Base-by-base conservation (phyloP, 2,797 vertebrate genomes). In the Prunella strophiata region DNA sequence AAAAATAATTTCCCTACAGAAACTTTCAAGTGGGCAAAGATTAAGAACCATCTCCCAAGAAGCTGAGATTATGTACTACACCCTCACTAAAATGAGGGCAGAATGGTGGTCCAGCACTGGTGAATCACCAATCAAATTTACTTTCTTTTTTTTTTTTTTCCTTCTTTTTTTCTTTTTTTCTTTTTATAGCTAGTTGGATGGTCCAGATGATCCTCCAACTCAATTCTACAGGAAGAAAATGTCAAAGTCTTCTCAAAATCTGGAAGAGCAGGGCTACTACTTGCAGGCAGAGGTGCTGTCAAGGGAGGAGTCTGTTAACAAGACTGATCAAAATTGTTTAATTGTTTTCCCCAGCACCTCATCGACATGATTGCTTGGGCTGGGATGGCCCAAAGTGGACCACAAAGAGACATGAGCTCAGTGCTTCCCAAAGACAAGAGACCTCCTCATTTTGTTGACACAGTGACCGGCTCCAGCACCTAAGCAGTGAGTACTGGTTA, bases 391-490 rank as follows among this genome's bases (percentile, higher is more conserved):
- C 50, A 77, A 50, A 85, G 38, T 13, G 10, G 20, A 66, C 40
- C 8, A 0, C 0, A 0, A 67, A 67, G 57, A 72, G 50, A 32
- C 48, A 17, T 19, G 38, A 72, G 8, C 32, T 67, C 38, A 74
- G 10, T 30, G 16, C 32, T 21, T 59, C 42, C 22, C 25, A 43
- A 67, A 75, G 52, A 74, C 17, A 54, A 50, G 38, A 88, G 40
- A 75, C 3, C 5, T 50, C 7, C 7, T 75, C 30, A 58, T 62
- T 54, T 79, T 80, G 36, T 22, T 42, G 42, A 58, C 16, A 55
- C 16, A 51, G 0, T 36, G 42, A 57, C 10, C 16, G 38, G 52
- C 36, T 88, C 50, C 16, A 89, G 48, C 20, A 61, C 18, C 50
- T 48, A n/a, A 68, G 47, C 25, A 38, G 25, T 27, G 18, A 12